phyloP scores from a whole-genome alignment of 2,113 vertebrate genomes.

The Naja naja region DNA sequence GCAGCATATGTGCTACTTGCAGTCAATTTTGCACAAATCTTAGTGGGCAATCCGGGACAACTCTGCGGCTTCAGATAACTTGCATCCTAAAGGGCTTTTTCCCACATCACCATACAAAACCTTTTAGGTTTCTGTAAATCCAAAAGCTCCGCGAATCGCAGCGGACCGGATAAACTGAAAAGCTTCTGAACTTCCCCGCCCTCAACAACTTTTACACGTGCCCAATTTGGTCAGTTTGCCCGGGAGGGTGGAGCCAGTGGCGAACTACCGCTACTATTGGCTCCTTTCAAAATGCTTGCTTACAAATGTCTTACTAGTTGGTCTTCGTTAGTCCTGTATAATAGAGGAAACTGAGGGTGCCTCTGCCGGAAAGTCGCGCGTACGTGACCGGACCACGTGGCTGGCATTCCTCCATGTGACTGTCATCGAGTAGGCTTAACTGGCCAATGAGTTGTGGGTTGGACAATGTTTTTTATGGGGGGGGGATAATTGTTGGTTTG shows the following conservation, averaged over 20 bases:
- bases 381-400: constrained; percentile 18
- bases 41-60: neutral
- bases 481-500: neutral
- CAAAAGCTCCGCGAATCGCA: neutral
- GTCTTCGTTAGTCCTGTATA: neutral
- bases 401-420: constrained; percentile 28
- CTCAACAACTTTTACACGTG: neutral
- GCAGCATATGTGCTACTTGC: neutral
- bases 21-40: neutral
- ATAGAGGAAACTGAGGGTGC: neutral
- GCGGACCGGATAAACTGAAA: neutral
- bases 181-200: neutral
- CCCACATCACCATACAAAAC: neutral
- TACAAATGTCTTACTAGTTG: neutral
- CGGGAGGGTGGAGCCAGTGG: neutral
- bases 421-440: constrained; percentile 33
- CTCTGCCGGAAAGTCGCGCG: constrained; percentile 12
- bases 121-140: neutral
- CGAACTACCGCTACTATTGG: neutral
- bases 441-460: neutral
- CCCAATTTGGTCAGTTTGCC: neutral
- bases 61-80: neutral
- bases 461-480: neutral
- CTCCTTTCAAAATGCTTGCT: neutral
- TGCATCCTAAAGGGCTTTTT: neutral